These are phyloP conservation scores for Amniataba percoides DNA, from an alignment of 2,797 vertebrate species.

Conservation along the genomic window DNA sequence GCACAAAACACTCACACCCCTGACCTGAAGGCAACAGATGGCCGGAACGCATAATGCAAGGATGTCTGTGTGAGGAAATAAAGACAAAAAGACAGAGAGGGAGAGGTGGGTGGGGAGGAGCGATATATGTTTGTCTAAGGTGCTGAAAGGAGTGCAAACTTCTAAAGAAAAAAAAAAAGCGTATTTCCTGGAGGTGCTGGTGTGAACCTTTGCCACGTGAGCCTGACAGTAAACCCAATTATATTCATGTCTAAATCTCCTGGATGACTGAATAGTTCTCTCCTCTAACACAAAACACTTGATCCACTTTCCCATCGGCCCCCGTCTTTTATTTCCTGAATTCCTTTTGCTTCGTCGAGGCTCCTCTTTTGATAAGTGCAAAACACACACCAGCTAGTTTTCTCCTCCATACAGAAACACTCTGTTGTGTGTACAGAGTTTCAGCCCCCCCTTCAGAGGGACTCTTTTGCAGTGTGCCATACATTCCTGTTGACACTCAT, in stretches of 20 bases:
- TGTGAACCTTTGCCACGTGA: conserved; percentile 52
- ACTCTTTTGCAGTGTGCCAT: conserved; percentile 75
- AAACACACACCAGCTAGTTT: conserved; percentile 69
- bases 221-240: conserved; percentile 57
- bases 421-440: conserved; percentile 70
- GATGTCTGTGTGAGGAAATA: conserved; percentile 51
- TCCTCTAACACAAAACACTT: conserved; percentile 57
- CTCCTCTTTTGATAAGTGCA: conserved; percentile 70
- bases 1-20: conserved; percentile 47
- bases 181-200: conserved; percentile 54
- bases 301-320: conserved; percentile 74
- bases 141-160: conserved; percentile 55
- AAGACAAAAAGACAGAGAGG: conserved; percentile 20
- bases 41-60: conserved; percentile 41
- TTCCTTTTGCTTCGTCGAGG: conserved; percentile 50
- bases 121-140: conserved; percentile 46
- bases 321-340: conserved; percentile 60
- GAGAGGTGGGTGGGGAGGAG: conserved; percentile 47
- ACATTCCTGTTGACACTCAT: conserved; percentile 77
- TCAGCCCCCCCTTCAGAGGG: conserved; percentile 31
- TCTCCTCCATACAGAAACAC: conserved; percentile 68
- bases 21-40: conserved; percentile 77
- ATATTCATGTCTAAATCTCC: conserved; percentile 58
- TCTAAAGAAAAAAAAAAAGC: conserved; percentile 31
- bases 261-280: conserved; percentile 43